phyloP scores from a whole-genome alignment of 2,797 vertebrate genomes.

The Tiaroga cobitis region DNA sequence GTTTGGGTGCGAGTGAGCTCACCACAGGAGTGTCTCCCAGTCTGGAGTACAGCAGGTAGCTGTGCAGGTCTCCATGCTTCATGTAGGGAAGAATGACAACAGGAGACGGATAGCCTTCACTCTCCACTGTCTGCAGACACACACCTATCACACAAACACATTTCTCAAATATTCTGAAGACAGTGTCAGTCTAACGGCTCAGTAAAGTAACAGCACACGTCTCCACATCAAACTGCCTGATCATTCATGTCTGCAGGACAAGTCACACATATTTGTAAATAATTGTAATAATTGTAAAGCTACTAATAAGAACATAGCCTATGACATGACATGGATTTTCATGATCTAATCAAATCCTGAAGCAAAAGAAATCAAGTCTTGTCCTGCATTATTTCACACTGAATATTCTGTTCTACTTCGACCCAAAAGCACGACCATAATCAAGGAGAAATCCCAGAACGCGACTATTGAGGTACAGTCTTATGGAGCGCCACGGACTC shows the following conservation, averaged over 20 bases:
- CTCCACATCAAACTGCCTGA: neutral
- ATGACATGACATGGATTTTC: too few relatives aligned
- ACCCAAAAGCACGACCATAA: neutral
- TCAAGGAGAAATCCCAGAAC: too few relatives aligned
- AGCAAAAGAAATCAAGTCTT: neutral
- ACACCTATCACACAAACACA: conserved; percentile 77
- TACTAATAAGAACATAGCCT: neutral
- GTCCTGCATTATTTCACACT: neutral
- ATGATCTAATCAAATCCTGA: too few relatives aligned
- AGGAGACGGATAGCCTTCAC: conserved; percentile 90
- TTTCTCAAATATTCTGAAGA: neutral
- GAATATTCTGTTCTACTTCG: neutral
- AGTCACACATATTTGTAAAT: neutral
- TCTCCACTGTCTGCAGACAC: conserved; percentile 91
- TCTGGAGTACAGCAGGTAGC: conserved; percentile 90
- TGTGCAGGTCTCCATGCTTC: conserved; percentile 94
- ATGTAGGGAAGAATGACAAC: conserved; percentile 94
- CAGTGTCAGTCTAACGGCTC: neutral
- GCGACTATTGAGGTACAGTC: too few relatives aligned
- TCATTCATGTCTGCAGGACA: neutral
- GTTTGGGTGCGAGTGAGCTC: conserved; percentile 51
- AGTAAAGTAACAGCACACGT: neutral
- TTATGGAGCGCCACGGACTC: too few relatives aligned
- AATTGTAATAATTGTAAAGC: neutral
- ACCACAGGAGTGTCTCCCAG: conserved; percentile 90